Evolutionary conservation across 2,113 vertebrate species (phyloP), one percentile per base, ranked within the genome.

Genomic region (Puntigrus tetrazona): DNA sequence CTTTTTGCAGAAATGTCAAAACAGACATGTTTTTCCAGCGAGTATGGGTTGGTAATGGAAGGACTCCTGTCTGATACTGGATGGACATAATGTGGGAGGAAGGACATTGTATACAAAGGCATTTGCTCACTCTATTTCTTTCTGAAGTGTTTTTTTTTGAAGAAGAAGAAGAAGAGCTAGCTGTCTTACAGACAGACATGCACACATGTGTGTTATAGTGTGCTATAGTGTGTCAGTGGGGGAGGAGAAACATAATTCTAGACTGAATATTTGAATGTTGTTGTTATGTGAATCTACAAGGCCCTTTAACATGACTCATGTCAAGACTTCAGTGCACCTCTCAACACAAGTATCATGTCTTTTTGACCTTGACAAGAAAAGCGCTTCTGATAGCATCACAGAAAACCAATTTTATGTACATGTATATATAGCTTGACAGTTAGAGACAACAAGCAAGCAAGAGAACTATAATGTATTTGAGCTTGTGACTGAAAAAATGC

Each of bases 71-170:
- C 63, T 80, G 55, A 85, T 80, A 45, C 31, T 27, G 4, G 76
- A 76, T 52, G 9, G 81, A 65, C 36, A 73, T 22, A 86, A 69
- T 25, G 76, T 85, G 57, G 57, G 75, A 67, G 74, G 84, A 72
- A 83, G 78, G 67, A 73, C 22, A 55, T 57, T 18, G 43, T 70
- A 69, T 78, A 67, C 74, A 87, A 73, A 84, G 27, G 65, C 34
- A 72, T 69, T 72, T 31, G 85, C 34, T 41, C 79, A 34, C 8
- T 34, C 65, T 84, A 31, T 78, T 3, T 77, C 34, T 72, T 59
- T 85, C 31, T 76, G 31, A 80, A 83, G 76, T 82, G 69, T 80
- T 83, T 78, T 85, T 34, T 47, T 73, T 76, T 86, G 81, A 76
- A 80, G 36, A 29, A 79, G 79, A 76, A 43, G 43, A 20, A 31